Conservation (phyloP, 2,113 vertebrate genomes). For the Sorex fumeus region DNA sequence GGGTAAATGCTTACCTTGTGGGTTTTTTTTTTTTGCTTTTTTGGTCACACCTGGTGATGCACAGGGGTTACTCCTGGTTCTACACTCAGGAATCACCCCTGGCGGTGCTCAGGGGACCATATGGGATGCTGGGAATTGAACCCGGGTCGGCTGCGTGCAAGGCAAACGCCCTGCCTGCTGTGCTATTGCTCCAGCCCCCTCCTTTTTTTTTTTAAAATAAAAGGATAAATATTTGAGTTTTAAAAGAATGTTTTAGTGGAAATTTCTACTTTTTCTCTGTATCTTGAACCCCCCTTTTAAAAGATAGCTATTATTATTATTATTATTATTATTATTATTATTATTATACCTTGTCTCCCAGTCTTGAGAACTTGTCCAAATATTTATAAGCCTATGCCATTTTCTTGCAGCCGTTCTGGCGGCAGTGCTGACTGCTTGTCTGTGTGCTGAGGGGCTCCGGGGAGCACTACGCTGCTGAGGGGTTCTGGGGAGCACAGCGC, state of each 20-base stretch:
- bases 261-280: not conserved
- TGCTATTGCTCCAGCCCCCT: too few species aligned
- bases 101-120: too few species aligned
- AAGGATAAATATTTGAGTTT: slow-evolving; percentile 48
- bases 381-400: not conserved
- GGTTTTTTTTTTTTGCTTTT: slow-evolving; percentile 1
- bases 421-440: not conserved
- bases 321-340: slow-evolving; percentile 9
- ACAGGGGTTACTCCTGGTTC: too few species aligned
- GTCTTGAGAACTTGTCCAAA: slow-evolving; percentile 42
- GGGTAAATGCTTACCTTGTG: not conserved
- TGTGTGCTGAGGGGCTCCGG: too few species aligned
- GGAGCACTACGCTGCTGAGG: too few species aligned
- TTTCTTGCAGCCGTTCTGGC: not conserved
- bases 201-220: too few species aligned
- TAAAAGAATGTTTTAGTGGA: slow-evolving; percentile 34
- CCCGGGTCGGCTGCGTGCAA: too few species aligned
- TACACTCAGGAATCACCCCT: too few species aligned
- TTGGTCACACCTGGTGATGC: too few species aligned
- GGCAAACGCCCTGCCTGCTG: too few species aligned
- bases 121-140: too few species aligned
- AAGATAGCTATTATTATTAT: slow-evolving; percentile 28
- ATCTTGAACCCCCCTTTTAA: slow-evolving; percentile 6
- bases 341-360: not conserved
- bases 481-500: too few species aligned